Evolutionary conservation across 2,113 vertebrate species (phyloP), one percentile per base, ranked within the genome.

Genomic region (Corythornis madagascariensis): DNA sequence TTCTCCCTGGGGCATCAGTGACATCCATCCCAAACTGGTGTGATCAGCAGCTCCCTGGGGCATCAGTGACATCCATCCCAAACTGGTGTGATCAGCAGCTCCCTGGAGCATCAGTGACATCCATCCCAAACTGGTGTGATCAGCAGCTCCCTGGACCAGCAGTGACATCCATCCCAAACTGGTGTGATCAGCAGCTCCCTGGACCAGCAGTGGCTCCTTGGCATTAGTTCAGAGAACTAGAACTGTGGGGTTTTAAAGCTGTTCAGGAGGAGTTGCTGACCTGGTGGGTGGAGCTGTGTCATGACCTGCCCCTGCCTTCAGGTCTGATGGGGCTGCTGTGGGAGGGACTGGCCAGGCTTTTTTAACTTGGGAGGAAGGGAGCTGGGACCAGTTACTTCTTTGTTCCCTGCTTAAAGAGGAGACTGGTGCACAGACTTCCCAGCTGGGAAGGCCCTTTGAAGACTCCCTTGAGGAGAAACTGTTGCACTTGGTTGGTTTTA

Each of bases 401-500:
- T 24, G 1, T 74, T 90, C 72, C 75, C 48, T 88, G 33, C 64
- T 67, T 56, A 21, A 83, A 76, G 72, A 88, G 52, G 56, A 89
- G 43, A 38, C 19, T 67, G 13, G 16, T 88, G 78, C 73, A 93
- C 66, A 80, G 82, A 67, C 35, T 83, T 89, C 55, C 52, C 82
- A 89, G 64, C 82, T 87, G 85, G 55, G 82, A 91, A 89, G 72
- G 20, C 42, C 22, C 57, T 89, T 84, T 82, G 86, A 92, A 92
- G 89, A 40, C 28, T 89, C 89, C 31, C 48, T 88, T 77, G 82
- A 77, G 64, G 40, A 73, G 77, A 74, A 90, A 3, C 42, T 84
- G 26, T 83, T 78, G 26, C 16, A 21, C 43, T 92, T 78, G 20
- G 13, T 48, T 74, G 43, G 31, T 87, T 94, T 87, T 94, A 53